These are phyloP conservation scores for Tangara arthus DNA, from an alignment of 2,797 vertebrate species.

Conservation along the genomic window DNA sequence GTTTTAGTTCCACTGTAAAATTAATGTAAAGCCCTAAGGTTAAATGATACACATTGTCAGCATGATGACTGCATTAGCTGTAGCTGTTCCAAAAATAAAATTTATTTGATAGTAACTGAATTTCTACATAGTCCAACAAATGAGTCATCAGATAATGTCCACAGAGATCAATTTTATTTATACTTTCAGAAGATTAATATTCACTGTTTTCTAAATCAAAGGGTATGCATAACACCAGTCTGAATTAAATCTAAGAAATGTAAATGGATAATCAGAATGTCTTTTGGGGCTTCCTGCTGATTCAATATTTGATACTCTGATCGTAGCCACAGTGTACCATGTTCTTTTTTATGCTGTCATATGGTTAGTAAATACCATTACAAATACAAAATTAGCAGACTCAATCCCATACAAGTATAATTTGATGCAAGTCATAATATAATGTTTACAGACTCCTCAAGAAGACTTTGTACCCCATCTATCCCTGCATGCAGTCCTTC, in stretches of 20 bases:
- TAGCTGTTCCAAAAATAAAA: constrained; percentile 47
- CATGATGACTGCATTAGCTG: constrained; percentile 36
- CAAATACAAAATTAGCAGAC: not conserved
- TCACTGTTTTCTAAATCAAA: constrained; percentile 23
- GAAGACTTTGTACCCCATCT: not conserved
- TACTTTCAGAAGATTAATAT: constrained; percentile 44
- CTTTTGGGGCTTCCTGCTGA: constrained; percentile 8
- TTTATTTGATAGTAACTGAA: constrained; percentile 46
- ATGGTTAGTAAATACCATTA: not conserved
- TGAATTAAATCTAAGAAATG: constrained; percentile 16
- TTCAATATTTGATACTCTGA: constrained; percentile 39
- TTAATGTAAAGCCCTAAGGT: constrained; percentile 31
- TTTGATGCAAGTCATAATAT: not conserved
- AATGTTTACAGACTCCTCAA: not conserved
- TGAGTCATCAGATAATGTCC: constrained; percentile 51
- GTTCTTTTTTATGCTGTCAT: not conserved
- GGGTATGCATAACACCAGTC: not conserved
- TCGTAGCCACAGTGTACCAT: not conserved
- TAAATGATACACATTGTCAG: constrained; percentile 28
- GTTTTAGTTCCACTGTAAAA: constrained; percentile 25
- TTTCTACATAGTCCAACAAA: constrained; percentile 28
- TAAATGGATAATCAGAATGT: not conserved
- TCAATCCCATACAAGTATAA: not conserved
- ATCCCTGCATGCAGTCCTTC: not conserved
- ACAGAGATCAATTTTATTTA: constrained; percentile 48